Evolutionary conservation across 2,113 vertebrate genomes (phyloP), one percentile per base, ranked within the genome.

Genomic region (Nerophis lumbriciformis): DNA sequence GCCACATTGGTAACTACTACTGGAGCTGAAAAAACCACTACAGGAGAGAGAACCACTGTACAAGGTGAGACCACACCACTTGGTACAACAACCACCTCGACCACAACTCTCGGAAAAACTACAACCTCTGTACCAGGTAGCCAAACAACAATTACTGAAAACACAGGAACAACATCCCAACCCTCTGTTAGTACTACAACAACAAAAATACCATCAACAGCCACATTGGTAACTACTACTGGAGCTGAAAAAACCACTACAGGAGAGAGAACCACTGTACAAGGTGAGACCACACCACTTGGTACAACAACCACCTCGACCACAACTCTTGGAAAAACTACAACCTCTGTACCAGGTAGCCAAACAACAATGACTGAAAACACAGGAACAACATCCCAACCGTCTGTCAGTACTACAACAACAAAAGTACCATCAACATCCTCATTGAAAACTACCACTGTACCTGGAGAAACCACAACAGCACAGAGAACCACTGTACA

Each of bases 281-380:
- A 28, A 28, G 21, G 1, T 21, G 12, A 1, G 0, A 65, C 62
- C 35, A 75, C 59, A 66, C 16, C 8, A 16, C 16, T 48, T 35
- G 16, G 48, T 0, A 2, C 61, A 50, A n/a, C 21, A 2, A 70
- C 64, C 8, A 49, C 13, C 12, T 49, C 68, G 7, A 59, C 15
- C 8, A 68, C 67, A 45, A 10, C 5, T 39, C 6, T 28, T 19
- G 49, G n/a, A 5, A 16, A 60, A 28, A 53, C 50, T 8, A 75
- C 68, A 1, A 63, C 60, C 0, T 12, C 50, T 47, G n/a, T 10
- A 0, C 12, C 42, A 16, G 19, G 6, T 11, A 6, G 9, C 21
- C 21, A 28, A 0, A 19, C 64, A 53, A 48, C 68, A 48, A 37
- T 54, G 7, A 16, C 16, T 1, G 37, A 42, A 42, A 8, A 9